Evolutionary conservation across 2,888 invertebrate species (phyloP).

Genomic region (Xiphydria camelus): DNA sequence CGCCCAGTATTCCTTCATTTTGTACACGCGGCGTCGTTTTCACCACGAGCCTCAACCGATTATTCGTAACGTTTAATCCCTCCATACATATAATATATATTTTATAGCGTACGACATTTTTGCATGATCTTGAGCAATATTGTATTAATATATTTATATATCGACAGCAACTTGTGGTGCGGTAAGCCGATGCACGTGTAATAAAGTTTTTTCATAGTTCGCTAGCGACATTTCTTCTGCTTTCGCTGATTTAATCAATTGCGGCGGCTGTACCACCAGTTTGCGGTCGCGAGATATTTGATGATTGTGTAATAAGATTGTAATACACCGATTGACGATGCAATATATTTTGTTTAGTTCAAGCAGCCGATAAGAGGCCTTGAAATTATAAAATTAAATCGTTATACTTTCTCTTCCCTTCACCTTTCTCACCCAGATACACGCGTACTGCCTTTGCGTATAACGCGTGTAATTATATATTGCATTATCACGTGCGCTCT

Average conservation of each 20-base stretch:
- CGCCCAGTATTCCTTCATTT: too few species aligned
- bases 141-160: conserved; percentile 36
- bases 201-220: conserved; percentile 14
- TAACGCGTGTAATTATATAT: too few species aligned
- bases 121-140: conserved; percentile 52
- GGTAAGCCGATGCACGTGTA: neutral
- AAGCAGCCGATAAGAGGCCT: conserved; percentile 35
- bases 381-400: conserved; percentile 18
- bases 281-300: conserved; percentile 25
- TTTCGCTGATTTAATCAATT: conserved; percentile 9
- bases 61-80: conserved; percentile 44
- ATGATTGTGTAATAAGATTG: conserved; percentile 41
- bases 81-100: conserved; percentile 50
- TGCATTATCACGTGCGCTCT: too few species aligned
- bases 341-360: conserved; percentile 51
- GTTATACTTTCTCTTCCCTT: neutral
- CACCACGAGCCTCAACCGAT: conserved; percentile 25
- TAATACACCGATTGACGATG: conserved; percentile 46
- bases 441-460: too few species aligned
- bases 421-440: too few species aligned
- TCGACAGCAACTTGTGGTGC: neutral
- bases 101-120: conserved; percentile 48
- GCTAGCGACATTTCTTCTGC: conserved; percentile 26
- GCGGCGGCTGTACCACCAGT: too few species aligned
- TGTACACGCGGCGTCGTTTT: neutral